Percentiles rank a stretch among this genome's conserved stretches.
Conservation (phyloP, 2,797 vertebrate genomes). For the Cichlasoma orientale region DNA sequence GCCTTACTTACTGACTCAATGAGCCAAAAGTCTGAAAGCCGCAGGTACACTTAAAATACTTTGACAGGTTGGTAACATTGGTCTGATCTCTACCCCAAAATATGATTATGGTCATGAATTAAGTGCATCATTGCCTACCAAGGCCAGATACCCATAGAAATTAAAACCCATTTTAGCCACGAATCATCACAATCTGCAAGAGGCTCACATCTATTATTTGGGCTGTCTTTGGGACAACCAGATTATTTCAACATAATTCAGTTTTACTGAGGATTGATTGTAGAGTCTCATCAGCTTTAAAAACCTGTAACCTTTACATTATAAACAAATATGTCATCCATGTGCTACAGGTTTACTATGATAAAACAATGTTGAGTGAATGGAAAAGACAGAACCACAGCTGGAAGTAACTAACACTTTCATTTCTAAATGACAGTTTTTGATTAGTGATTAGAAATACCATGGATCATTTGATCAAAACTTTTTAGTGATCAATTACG, state of each 20-base stretch:
- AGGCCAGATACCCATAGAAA: slow-evolving; percentile 17
- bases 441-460: slow-evolving; percentile 58
- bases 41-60: slow-evolving; percentile 36
- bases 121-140: not conserved
- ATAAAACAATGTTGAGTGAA: slow-evolving; percentile 36
- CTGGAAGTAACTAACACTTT: slow-evolving; percentile 27
- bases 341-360: not conserved
- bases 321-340: not conserved
- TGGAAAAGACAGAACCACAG: slow-evolving; percentile 28
- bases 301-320: not conserved
- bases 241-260: slow-evolving; percentile 35
- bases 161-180: slow-evolving; percentile 21
- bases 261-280: not conserved
- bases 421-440: slow-evolving; percentile 53
- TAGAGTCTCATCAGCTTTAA: not conserved
- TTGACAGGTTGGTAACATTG: slow-evolving; percentile 1
- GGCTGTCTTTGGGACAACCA: not conserved
- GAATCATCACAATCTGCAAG: slow-evolving; percentile 29
- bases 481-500: slow-evolving; percentile 41
- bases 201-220: not conserved
- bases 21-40: slow-evolving; percentile 29
- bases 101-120: slow-evolving; percentile 34
- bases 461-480: slow-evolving; percentile 39
- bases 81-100: slow-evolving; percentile 39
- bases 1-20: slow-evolving; percentile 13